Evolutionary conservation across 2,113 vertebrate species (phyloP), one percentile per base, ranked within the genome.

Genomic region (Seriola aureovittata): DNA sequence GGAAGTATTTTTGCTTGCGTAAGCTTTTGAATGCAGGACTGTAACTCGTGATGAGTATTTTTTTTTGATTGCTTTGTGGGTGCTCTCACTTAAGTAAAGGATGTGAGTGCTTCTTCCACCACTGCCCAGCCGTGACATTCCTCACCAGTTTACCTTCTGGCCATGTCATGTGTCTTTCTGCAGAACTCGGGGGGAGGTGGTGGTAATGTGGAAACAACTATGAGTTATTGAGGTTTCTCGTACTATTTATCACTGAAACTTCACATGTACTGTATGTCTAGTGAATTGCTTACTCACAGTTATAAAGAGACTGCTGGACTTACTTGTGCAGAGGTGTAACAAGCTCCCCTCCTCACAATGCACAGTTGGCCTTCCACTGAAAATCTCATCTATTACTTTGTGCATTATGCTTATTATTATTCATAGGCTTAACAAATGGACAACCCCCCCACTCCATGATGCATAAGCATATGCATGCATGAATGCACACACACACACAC

Each of bases 351-450:
- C 60, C 10, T 64, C 32, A 66, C 74, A 87, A 85, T 40, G 32
- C 71, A 63, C 67, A 75, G 71, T 58, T 71, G 67, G 76, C 29
- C 63, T n/a, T 67, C 68, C 36, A 54, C 17, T 57, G 34, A 80
- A 82, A 71, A 72, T 29, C 2, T 82, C 75, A 68, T 85, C 68
- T 73, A 62, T 77, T 75, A 68, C 65, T 62, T 63, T 76, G 59
- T 64, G 62, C 38, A n/a, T 10, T 7, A 19, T 38, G 65, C 71
- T 84, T 17, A 65, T 84, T 85, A 77, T 69, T 85, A 90, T 88
- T 91, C 82, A 88, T 80, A 16, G 44, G 9, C 64, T 75, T 78
- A 63, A 84, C 57, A 78, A 86, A 81, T 42, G 32, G 50, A 80
- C 36, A 75, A 62, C 54, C 68, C 0, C 36, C 29, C 23, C 11